Conservation (phyloP, 2,888 invertebrate species). For the Beris chalybata region DNA sequence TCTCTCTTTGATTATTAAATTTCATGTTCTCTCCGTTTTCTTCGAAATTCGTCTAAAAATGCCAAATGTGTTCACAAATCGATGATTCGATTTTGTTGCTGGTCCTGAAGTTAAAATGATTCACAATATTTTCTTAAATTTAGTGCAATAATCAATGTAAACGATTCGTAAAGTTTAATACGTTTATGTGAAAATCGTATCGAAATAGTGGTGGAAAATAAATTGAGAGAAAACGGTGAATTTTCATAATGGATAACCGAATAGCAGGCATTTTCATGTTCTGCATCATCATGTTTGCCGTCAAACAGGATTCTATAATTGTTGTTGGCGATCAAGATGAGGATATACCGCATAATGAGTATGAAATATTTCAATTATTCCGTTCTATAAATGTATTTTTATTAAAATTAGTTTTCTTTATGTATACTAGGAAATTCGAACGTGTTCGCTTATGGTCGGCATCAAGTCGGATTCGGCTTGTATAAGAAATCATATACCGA, state of each 20-base stretch:
- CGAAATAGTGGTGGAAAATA: slow-evolving; percentile 2
- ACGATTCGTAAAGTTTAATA: no score
- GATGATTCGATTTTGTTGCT: no score
- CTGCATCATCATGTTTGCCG: slow-evolving; percentile 48
- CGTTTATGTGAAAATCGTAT: not conserved
- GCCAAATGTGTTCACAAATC: no score
- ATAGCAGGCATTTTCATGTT: slow-evolving; percentile 48
- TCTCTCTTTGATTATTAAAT: no score
- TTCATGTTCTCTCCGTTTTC: no score
- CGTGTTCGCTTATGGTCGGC: no score
- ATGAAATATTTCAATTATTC: slow-evolving; percentile 56
- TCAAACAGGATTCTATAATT: slow-evolving; percentile 48
- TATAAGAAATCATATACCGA: no score
- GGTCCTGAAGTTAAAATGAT: no score
- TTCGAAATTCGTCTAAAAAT: no score
- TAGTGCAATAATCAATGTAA: no score
- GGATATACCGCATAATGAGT: slow-evolving; percentile 90
- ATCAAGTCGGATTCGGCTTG: no score
- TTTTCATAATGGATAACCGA: slow-evolving; percentile 47
- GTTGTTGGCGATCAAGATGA: slow-evolving; percentile 72
- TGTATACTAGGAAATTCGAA: not conserved
- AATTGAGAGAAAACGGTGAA: not conserved
- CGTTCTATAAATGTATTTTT: not conserved
- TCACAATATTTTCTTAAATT: no score
- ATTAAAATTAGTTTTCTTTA: not conserved